Percentiles rank a stretch among this genome's conserved stretches.
Evolutionary conservation across 2,113 vertebrate genomes (phyloP).

Genomic region (Canis aureus): DNA sequence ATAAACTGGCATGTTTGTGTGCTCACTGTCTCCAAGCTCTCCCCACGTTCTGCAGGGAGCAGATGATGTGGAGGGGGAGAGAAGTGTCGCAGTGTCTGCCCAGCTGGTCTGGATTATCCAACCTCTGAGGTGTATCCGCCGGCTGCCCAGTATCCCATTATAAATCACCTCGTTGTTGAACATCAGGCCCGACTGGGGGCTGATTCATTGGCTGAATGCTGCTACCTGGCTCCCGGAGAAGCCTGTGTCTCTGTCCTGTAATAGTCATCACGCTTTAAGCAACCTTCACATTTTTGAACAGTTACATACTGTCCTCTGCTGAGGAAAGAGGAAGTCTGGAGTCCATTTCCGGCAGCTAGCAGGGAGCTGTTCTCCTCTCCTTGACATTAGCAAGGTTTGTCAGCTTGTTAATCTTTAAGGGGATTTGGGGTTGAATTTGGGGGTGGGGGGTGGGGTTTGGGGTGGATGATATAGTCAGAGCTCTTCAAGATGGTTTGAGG

Average conservation of each 20-base stretch:
- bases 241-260: constrained; percentile 74
- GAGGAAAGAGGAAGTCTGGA: constrained; percentile 84
- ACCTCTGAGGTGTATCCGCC: constrained; percentile 78
- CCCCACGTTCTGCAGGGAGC: constrained; percentile 45
- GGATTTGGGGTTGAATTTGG: constrained; percentile 76
- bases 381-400: constrained; percentile 86
- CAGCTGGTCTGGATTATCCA: constrained; percentile 86
- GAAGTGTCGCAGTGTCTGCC: not conserved
- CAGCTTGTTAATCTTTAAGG: constrained; percentile 85
- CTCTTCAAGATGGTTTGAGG: constrained; percentile 61
- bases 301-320: constrained; percentile 80
- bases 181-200: not conserved
- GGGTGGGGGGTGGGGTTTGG: not conserved
- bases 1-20: not conserved
- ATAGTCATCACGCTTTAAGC: constrained; percentile 78
- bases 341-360: constrained; percentile 84
- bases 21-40: not conserved
- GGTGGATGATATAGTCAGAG: constrained; percentile 47
- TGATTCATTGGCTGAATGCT: constrained; percentile 77
- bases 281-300: constrained; percentile 82
- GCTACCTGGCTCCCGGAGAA: constrained; percentile 76
- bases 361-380: constrained; percentile 75
- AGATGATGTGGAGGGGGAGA: not conserved
- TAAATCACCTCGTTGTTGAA: constrained; percentile 83
- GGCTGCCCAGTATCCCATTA: constrained; percentile 77